Conservation (phyloP, 2,888 invertebrate species). For the Unio pictorum region DNA sequence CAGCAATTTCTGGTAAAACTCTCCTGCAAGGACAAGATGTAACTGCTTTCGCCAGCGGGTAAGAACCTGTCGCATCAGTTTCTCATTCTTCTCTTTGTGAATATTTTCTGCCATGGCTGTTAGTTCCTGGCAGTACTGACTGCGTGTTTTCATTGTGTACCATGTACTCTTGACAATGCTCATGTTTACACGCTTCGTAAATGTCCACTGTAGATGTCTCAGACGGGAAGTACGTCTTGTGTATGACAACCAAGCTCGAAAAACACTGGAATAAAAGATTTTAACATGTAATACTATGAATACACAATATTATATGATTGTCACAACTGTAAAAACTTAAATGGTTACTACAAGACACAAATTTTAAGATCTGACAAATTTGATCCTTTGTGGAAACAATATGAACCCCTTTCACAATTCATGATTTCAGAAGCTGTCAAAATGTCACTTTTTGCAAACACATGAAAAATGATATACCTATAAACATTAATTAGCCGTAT, state of each 20-base stretch:
- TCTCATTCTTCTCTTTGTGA: slow-evolving; percentile 32
- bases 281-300: too few relatives aligned
- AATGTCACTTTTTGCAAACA: too few relatives aligned
- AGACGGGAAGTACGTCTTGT: slow-evolving; percentile 40
- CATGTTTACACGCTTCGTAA: slow-evolving; percentile 33
- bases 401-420: too few relatives aligned
- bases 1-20: slow-evolving; percentile 50
- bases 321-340: too few relatives aligned
- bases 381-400: too few relatives aligned
- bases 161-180: slow-evolving; percentile 37
- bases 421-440: too few relatives aligned
- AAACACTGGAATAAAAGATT: slow-evolving; percentile 35
- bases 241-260: slow-evolving; percentile 50
- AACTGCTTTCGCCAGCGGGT: slow-evolving; percentile 35
- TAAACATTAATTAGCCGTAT: too few relatives aligned
- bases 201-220: slow-evolving; percentile 35
- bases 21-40: slow-evolving; percentile 42
- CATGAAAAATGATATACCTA: too few relatives aligned
- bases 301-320: too few relatives aligned
- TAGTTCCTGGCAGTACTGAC: slow-evolving; percentile 53
- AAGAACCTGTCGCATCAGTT: slow-evolving; percentile 33
- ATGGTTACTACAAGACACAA: too few relatives aligned
- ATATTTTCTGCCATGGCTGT: slow-evolving; percentile 42
- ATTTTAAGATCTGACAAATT: too few relatives aligned
- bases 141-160: slow-evolving; percentile 39